Base-by-base conservation (phyloP, 2,797 vertebrate genomes). In the Hypotaenidia okinawae region DNA sequence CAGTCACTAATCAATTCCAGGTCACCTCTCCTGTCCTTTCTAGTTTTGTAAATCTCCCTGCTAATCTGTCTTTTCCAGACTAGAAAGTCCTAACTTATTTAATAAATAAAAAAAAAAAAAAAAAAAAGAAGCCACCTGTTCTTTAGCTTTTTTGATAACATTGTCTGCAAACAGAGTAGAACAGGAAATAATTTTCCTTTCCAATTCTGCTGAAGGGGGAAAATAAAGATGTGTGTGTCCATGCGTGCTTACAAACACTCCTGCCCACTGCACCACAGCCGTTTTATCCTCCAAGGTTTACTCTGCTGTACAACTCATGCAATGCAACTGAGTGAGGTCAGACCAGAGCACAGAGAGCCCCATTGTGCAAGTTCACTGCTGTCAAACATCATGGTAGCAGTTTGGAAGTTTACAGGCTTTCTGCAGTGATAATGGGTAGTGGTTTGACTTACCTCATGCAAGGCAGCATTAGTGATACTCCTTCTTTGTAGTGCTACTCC, bases 211-310 rank as follows among this genome's bases (percentile, higher is more conserved):
- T 67, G 41, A 58, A 82, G 14, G 9, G 37, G 6, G 19, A 39
- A 19, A 32, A 63, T 32, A 21, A 25, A 6, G 11, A 5, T 7
- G 1, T 41, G 6, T 69, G 25, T 73, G 45, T 62, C 25, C 37
- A 14, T 35, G 32, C 30, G 11, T 5, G 5, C 0, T 0, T 87
- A 32, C 2, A 1, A 32, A 27, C 16, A 6, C 16, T 77, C 27
- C 35, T 89, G 47, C 16, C 16, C 3, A 62, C 16, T 0, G 0
- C 45, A 66, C 35, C 30, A 4, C 6, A 13, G 9, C 68, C 21
- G 11, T 54, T 89, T 84, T 19, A 11, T 68, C 27, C 28, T 76
- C 0, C 0, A 22, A 84, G n/a, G 27, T 49, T 43, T 18, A 16
- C 25, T 67, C 24, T 2, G 0, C 83, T 49, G 15, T 25, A 35